Evolutionary conservation across 2,113 vertebrate genomes (phyloP), one percentile per base, ranked within the genome.

Genomic region (Chrysemys picta): DNA sequence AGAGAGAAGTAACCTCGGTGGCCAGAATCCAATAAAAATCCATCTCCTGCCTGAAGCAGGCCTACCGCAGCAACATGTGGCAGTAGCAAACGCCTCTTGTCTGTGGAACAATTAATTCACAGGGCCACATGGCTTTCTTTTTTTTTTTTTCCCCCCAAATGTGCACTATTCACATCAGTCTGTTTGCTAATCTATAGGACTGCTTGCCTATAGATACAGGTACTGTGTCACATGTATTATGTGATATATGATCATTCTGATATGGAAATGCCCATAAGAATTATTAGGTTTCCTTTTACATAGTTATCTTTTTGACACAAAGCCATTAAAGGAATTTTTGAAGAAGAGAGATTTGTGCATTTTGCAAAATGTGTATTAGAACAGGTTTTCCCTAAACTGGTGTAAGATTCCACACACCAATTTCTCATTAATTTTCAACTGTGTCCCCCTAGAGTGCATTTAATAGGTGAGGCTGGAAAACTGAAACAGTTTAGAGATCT

Each of bases 101-200:
- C 49, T 69, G 49, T 27, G 50, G 49, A 76, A 88, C 42, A 12
- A 82, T 95, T 92, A 93, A 92, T 47, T 89, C 5, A 35, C 93
- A 98, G 91, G 95, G 95, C 97, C 97, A 97, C 22, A 97, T 97
- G 96, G 92, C 94, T 93, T 95, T 56, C 42, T 72, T 69, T 45
- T 45, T 45, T 45, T 45, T 45, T 76, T 93, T 31, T 17, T 76
- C 89, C n/a, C n/a, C n/a, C 89, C 49, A 90, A 53, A 85, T 22
- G 1, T 14, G 27, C 42, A 80, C 79, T 69, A 84, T 62, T 93
- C 81, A 91, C 27, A 92, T 90, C 85, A 62, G 38, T 47, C 31
- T 85, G 13, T 56, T 79, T 88, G 52, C 49, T 91, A 56, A 93
- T 91, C 50, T 75, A 57, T 1, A 89, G 82, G 6, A 94, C 65